phyloP scores from a whole-genome alignment of 2,888 invertebrate genomes.

The Phortica okadai region DNA sequence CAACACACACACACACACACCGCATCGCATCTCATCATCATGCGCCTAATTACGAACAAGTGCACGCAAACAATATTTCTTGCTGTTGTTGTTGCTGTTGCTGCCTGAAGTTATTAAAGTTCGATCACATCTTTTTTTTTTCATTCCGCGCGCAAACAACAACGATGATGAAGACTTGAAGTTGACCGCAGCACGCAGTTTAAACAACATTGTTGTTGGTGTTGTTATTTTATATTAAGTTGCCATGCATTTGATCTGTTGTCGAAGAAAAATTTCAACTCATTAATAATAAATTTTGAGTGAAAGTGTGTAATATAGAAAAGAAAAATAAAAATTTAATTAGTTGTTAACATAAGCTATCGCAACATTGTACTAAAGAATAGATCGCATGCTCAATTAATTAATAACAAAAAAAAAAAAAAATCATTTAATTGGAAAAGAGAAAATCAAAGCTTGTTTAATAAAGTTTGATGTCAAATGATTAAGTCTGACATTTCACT shows the following conservation, averaged over 20 bases:
- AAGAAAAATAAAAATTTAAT: slow-evolving; percentile 27
- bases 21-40: background rate
- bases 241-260: slow-evolving; percentile 46
- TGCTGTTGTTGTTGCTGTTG: slow-evolving; percentile 34
- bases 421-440: too few relatives aligned
- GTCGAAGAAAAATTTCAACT: slow-evolving; percentile 1
- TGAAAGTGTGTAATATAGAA: slow-evolving; percentile 24
- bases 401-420: too few relatives aligned
- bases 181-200: background rate
- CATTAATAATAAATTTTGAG: background rate
- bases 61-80: slow-evolving; percentile 56
- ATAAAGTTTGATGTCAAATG: too few relatives aligned
- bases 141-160: background rate
- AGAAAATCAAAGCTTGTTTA: too few relatives aligned
- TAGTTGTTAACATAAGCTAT: slow-evolving; percentile 23
- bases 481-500: too few relatives aligned
- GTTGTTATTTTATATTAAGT: slow-evolving; percentile 30
- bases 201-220: slow-evolving; percentile 22
- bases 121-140: background rate
- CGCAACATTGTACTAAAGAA: too few relatives aligned
- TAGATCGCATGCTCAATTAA: too few relatives aligned
- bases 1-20: background rate
- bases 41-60: slow-evolving; percentile 31
- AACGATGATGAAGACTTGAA: background rate
- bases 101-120: background rate